Evolutionary conservation across 2,888 invertebrate species (phyloP).

Genomic region (Mesochorus sp.): DNA sequence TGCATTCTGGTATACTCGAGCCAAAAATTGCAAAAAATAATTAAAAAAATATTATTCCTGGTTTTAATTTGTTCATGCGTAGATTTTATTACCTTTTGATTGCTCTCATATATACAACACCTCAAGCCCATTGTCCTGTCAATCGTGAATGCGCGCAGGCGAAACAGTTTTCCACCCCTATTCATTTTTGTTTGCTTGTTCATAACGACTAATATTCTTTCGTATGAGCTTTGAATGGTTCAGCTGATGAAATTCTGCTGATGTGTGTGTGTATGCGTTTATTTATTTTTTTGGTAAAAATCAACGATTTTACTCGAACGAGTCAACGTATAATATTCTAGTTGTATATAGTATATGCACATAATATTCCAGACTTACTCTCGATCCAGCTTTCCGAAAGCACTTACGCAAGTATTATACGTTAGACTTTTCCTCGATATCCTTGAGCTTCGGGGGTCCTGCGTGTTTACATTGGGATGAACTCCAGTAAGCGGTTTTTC

Average conservation of each 20-base stretch:
- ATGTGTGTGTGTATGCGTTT: too few relatives aligned
- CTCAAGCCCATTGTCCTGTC: constrained; percentile 1
- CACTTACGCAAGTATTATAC: constrained; percentile 31
- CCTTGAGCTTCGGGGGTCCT: background rate
- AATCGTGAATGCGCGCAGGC: background rate
- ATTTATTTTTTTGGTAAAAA: background rate
- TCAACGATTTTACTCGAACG: background rate
- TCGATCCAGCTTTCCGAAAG: constrained; percentile 23
- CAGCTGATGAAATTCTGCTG: too few relatives aligned
- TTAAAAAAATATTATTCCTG: background rate
- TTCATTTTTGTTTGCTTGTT: constrained; percentile 21
- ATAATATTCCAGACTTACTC: background rate
- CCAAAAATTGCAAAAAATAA: background rate
- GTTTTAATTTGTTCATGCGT: background rate
- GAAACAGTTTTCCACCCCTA: background rate
- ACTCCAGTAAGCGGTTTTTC: constrained; percentile 40
- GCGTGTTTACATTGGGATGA: constrained; percentile 41
- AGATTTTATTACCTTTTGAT: background rate
- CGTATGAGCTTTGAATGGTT: too few relatives aligned
- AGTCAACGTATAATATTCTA: background rate
- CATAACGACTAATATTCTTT: constrained; percentile 37
- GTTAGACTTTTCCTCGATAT: background rate
- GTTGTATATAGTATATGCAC: background rate
- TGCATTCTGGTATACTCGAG: too few relatives aligned
- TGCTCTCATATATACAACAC: background rate